Evolutionary conservation across 1,140 invertebrate species (phyloP).

Genomic region (Aphaenogaster floridana): DNA sequence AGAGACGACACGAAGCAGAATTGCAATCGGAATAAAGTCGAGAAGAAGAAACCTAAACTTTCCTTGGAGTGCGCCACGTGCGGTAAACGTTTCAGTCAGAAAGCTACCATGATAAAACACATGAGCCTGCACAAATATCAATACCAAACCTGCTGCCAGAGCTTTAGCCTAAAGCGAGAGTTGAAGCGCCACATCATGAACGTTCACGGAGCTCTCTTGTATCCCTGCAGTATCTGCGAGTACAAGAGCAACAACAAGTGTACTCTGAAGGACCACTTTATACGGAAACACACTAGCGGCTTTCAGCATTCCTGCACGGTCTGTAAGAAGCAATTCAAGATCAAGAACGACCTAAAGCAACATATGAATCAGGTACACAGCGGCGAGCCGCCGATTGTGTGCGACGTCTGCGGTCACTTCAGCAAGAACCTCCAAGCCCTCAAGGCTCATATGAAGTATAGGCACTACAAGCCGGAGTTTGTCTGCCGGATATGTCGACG

Average conservation of each 20-base stretch:
- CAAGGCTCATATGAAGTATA: too few species aligned
- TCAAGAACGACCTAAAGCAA: conserved; percentile 78
- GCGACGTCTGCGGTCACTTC: too few species aligned
- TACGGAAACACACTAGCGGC: conserved; percentile 74
- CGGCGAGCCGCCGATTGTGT: conserved; percentile 76
- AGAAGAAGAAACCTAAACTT: neutral
- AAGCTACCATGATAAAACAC: conserved; percentile 83
- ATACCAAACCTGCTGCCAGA: conserved; percentile 71
- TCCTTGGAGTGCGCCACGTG: conserved; percentile 61
- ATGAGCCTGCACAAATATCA: conserved; percentile 77
- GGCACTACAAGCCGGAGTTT: too few species aligned
- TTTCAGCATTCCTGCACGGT: conserved; percentile 77
- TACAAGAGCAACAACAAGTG: conserved; percentile 85
- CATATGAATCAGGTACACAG: conserved; percentile 72
- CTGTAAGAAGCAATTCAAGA: conserved; percentile 82
- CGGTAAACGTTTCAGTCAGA: conserved; percentile 83
- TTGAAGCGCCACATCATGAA: conserved; percentile 83
- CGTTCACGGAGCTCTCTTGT: conserved; percentile 61
- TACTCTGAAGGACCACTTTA: conserved; percentile 88
- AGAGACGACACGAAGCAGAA: neutral
- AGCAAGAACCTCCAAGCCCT: too few species aligned
- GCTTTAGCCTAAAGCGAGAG: conserved; percentile 68
- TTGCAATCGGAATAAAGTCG: too few species aligned
- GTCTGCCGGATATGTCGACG: too few species aligned
- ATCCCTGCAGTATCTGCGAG: conserved; percentile 74